Evolutionary conservation across 2,797 vertebrate genomes (phyloP), one percentile per base, ranked within the genome.

Genomic region (Gorsachius magnificus): DNA sequence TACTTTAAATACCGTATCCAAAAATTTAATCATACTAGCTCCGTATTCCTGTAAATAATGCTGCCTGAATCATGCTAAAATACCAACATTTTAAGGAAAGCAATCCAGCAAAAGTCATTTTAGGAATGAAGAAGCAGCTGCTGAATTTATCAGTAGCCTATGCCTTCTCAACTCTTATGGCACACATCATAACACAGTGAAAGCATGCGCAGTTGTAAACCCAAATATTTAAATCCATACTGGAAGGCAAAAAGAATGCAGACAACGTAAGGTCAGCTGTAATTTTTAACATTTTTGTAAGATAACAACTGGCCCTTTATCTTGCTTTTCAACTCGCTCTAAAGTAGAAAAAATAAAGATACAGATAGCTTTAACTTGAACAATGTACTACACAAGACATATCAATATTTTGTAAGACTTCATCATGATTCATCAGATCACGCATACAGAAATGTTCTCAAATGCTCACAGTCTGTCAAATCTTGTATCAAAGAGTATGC

Each of bases 51-150:
- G 25, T 54, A 53, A 70, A 28, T 54, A 60, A n/a, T 22, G 54
- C 17, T 63, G 51, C 16, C 36, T 26, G 46, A 85, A 76, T 60
- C 72, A 66, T 8, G 16, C 9, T 72, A 79, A 94, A 90, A 78
- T 46, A 89, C 31, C 54, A 91, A 69, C 19, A 70, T 33, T 60
- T 78, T 71, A 81, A 13, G 1, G n/a, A 64, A 64, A 64, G 5
- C n/a, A 78, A 66, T 41, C 14, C 43, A 89, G 76, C 38, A 92
- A 76, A 88, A 93, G 61, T 84, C 10, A 94, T 90, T 74, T 90
- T 45, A 91, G 74, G 90, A 95, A 96, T 76, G 90, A 96, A 93
- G 50, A 35, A 65, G 72, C 94, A 96, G 93, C 95, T 95, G 95
- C 46, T 88, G 63, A 93, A 91, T 54, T 72, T 90, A 80, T 69